phyloP scores from a whole-genome alignment of 2,888 invertebrate genomes.

The Hartigia nigra region DNA sequence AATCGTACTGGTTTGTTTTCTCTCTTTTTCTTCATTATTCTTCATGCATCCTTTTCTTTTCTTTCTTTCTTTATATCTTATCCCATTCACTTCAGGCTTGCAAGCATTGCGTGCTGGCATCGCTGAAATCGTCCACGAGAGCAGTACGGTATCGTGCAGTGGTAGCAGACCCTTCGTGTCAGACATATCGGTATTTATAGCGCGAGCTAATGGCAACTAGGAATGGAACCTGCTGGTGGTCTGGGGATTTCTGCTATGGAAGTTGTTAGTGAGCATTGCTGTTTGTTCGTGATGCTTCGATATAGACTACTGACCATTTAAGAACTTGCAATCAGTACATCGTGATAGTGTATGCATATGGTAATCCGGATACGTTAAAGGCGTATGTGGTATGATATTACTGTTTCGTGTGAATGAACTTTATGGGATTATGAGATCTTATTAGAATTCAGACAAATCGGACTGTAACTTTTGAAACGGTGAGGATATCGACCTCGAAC shows the following conservation, averaged over 20 bases:
- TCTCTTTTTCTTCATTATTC: not conserved
- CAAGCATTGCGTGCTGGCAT: not conserved
- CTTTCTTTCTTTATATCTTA: not conserved
- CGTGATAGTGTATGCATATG: not conserved
- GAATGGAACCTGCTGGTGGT: constrained; percentile 31
- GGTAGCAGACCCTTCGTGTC: constrained; percentile 10
- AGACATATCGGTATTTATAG: constrained; percentile 36
- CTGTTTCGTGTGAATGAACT: not conserved
- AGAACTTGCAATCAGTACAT: not conserved
- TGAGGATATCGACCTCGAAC: not conserved
- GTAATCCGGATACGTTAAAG: not conserved
- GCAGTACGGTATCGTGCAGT: not conserved
- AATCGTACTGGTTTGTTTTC: not conserved
- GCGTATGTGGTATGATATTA: not conserved
- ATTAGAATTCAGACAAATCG: not conserved
- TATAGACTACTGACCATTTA: not conserved
- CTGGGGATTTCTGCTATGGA: constrained; percentile 25
- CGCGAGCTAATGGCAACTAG: constrained; percentile 29
- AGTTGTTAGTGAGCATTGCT: constrained; percentile 27
- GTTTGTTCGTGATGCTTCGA: constrained; percentile 16
- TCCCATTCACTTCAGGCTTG: not conserved
- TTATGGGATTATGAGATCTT: not conserved
- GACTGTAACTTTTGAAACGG: not conserved
- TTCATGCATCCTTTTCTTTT: not conserved
- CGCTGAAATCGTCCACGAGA: not conserved